A percentile compares a stretch with the other conserved stretches of the same genome.
phyloP scores from a whole-genome alignment of 2,113 vertebrate species.

The Leptobrachium leishanense region DNA sequence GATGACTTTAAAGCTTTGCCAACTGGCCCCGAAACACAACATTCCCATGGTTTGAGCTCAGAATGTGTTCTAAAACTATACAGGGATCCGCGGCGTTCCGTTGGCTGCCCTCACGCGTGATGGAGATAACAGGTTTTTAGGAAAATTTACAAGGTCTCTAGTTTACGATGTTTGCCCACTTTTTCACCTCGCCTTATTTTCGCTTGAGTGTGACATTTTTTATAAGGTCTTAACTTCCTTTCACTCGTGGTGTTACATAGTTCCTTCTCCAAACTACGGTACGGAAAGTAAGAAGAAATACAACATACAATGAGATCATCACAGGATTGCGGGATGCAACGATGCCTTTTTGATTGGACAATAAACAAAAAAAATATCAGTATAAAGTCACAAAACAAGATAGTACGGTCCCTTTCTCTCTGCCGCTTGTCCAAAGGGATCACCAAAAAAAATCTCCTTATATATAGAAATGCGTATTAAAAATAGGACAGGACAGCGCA shows the following conservation, averaged over 20 bases:
- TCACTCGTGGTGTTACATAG: not conserved
- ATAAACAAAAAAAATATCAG: too few relatives aligned
- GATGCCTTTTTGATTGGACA: too few relatives aligned
- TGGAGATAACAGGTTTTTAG: slow-evolving; percentile 46
- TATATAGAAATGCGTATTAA: too few relatives aligned
- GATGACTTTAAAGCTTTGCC: slow-evolving; percentile 45
- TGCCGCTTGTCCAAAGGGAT: too few relatives aligned
- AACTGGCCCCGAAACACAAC: slow-evolving; percentile 42
- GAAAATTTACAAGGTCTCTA: slow-evolving; percentile 35
- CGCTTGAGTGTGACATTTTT: slow-evolving; percentile 43
- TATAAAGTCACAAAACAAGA: too few relatives aligned
- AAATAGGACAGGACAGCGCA: too few relatives aligned
- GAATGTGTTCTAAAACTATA: slow-evolving; percentile 46
- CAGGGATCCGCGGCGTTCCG: slow-evolving; percentile 29
- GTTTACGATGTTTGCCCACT: slow-evolving; percentile 41
- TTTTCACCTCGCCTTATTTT: slow-evolving; percentile 42
- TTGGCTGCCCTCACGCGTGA: slow-evolving; percentile 31
- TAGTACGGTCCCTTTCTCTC: too few relatives aligned
- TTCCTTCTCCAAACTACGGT: too few relatives aligned
- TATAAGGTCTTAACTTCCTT: slow-evolving; percentile 21
- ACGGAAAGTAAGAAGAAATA: too few relatives aligned
- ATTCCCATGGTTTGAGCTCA: slow-evolving; percentile 45
- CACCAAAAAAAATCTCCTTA: too few relatives aligned
- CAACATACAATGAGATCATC: too few relatives aligned
- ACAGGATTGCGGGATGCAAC: too few relatives aligned